Conservation (phyloP, 2,113 vertebrate species). For the Erinaceus europaeus region DNA sequence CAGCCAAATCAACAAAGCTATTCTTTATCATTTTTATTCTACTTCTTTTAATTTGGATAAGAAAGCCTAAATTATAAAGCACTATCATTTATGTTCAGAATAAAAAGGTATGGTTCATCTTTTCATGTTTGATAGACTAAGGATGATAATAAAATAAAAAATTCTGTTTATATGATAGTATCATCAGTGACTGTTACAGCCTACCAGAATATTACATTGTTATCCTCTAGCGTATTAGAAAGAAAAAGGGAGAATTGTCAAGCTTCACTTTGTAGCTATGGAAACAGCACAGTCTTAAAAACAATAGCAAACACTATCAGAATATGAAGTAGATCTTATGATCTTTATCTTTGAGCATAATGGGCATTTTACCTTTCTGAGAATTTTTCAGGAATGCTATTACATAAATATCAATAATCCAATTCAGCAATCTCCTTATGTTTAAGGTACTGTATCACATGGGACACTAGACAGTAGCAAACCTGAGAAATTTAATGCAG, state of each 20-base stretch:
- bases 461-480: not conserved
- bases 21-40: not conserved
- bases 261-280: constrained; percentile 17
- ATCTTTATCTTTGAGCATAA: not conserved
- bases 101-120: not conserved
- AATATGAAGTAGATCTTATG: not conserved
- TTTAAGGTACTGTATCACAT: not conserved
- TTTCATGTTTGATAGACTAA: not conserved
- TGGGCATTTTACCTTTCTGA: not conserved
- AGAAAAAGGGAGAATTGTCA: not conserved
- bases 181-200: not conserved
- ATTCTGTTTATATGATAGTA: not conserved
- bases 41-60: not conserved
- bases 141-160: not conserved
- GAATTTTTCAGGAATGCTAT: not conserved
- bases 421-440: not conserved
- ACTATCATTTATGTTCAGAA: not conserved
- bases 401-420: not conserved
- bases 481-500: not conserved
- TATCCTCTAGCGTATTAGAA: not conserved
- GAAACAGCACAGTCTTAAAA: not conserved
- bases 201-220: not conserved
- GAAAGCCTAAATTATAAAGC: not conserved
- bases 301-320: not conserved
- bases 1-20: not conserved